phyloP scores from a whole-genome alignment of 1,140 invertebrate species.

The Eciton burchellii region DNA sequence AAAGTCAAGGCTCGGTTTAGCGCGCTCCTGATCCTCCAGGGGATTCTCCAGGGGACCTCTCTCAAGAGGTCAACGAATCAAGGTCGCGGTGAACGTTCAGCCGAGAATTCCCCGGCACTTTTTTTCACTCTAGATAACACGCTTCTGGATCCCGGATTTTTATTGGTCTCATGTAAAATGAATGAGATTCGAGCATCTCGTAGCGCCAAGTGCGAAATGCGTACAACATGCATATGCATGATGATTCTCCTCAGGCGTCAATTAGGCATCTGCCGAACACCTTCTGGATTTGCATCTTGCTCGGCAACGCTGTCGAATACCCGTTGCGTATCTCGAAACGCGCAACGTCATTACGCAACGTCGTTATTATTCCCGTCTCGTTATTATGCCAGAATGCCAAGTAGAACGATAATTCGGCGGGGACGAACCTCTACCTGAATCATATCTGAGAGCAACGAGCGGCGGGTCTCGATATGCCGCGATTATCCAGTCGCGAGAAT shows the following conservation, averaged over 20 bases:
- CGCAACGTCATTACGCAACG: slow-evolving; percentile 1
- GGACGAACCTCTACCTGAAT: not conserved
- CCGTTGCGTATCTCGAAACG: not conserved
- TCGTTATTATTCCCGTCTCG: slow-evolving; percentile 6
- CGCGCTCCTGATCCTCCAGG: not conserved
- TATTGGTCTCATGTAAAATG: slow-evolving; percentile 16
- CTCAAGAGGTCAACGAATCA: not conserved
- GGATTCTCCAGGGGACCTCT: too few relatives aligned
- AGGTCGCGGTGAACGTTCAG: not conserved
- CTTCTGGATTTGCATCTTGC: slow-evolving; percentile 9
- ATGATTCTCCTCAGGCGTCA: not conserved
- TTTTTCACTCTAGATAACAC: not conserved
- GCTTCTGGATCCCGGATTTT: not conserved
- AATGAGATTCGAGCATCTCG: slow-evolving; percentile 16
- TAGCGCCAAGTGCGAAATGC: not conserved
- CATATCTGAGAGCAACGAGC: not conserved
- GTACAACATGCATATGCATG: not conserved
- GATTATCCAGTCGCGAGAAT: slow-evolving; percentile 7
- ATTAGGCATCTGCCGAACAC: slow-evolving; percentile 31
- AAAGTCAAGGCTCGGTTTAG: slow-evolving; percentile 72
- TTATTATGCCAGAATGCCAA: not conserved
- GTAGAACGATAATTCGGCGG: slow-evolving; percentile 20
- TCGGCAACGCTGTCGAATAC: not conserved
- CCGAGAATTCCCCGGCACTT: not conserved
- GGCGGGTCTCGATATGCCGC: not conserved